phyloP scores from a whole-genome alignment of 2,797 vertebrate species.

The Petrocephalus sullivani region DNA sequence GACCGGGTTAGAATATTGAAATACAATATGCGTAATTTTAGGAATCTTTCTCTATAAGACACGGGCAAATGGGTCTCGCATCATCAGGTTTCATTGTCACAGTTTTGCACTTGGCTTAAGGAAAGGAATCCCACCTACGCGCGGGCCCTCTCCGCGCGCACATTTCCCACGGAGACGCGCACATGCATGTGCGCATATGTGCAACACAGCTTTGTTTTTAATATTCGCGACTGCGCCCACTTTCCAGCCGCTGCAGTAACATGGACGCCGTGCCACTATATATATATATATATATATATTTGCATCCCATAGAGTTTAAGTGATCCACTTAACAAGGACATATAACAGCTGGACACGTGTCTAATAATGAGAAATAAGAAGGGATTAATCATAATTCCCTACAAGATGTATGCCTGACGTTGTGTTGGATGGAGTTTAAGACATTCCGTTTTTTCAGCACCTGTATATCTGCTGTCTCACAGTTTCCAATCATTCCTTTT shows the following conservation, averaged over 20 bases:
- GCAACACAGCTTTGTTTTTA: slow-evolving; percentile 42
- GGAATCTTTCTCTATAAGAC: background rate
- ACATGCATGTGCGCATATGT: slow-evolving; percentile 35
- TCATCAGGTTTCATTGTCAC: slow-evolving; percentile 34
- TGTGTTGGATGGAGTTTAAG: slow-evolving; percentile 32
- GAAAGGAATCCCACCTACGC: slow-evolving; percentile 56
- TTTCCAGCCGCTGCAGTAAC: slow-evolving; percentile 33
- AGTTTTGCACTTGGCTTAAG: slow-evolving; percentile 44
- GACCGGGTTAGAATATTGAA: background rate
- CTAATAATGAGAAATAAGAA: slow-evolving; percentile 13
- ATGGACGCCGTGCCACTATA: slow-evolving; percentile 31
- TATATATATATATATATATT: slow-evolving; percentile 15
- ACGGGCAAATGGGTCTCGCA: slow-evolving; percentile 4
- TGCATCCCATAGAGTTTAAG: slow-evolving; percentile 34
- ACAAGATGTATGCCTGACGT: background rate
- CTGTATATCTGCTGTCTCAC: background rate
- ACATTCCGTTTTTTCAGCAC: background rate
- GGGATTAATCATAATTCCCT: background rate
- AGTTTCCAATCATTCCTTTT: background rate
- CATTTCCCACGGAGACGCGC: slow-evolving; percentile 4
- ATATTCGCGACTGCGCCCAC: slow-evolving; percentile 34
- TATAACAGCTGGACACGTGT: slow-evolving; percentile 39
- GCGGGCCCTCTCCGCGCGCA: slow-evolving; percentile 16
- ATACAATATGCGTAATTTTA: background rate
- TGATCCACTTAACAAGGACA: slow-evolving; percentile 37